Conservation (phyloP, 2,797 vertebrate species). For the Hemitrygon akajei region DNA sequence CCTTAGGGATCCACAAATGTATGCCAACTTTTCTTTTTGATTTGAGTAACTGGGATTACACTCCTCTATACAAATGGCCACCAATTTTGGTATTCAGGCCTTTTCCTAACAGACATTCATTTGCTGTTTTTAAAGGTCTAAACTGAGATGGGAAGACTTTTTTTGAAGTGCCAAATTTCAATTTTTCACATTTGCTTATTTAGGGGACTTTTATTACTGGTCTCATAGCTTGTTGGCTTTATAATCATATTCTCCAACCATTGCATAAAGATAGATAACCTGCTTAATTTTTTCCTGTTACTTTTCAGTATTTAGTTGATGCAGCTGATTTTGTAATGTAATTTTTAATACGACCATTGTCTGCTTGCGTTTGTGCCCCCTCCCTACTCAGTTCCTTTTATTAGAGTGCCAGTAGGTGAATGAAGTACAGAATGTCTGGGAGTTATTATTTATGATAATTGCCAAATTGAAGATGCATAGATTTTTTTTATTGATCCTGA, state of each 20-base stretch:
- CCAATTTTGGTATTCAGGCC: background rate
- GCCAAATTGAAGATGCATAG: too few species aligned
- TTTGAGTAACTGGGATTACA: background rate
- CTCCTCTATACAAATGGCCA: background rate
- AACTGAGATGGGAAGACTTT: background rate
- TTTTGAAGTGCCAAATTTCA: background rate
- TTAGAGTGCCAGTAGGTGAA: background rate
- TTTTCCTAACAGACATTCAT: background rate
- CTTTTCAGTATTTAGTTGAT: background rate
- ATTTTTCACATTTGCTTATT: background rate
- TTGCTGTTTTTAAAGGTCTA: background rate
- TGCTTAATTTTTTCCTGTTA: background rate
- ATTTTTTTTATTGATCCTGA: too few species aligned
- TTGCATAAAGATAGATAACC: background rate
- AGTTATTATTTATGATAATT: background rate
- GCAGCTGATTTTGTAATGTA: background rate
- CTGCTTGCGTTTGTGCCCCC: background rate
- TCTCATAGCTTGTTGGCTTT: background rate
- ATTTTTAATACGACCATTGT: background rate
- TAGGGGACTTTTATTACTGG: background rate
- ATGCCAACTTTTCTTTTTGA: background rate
- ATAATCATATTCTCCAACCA: background rate
- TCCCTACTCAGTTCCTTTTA: background rate
- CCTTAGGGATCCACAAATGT: background rate
- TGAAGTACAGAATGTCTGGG: background rate